Base-by-base conservation (phyloP, 2,797 vertebrate species). In the Trachops cirrhosus region DNA sequence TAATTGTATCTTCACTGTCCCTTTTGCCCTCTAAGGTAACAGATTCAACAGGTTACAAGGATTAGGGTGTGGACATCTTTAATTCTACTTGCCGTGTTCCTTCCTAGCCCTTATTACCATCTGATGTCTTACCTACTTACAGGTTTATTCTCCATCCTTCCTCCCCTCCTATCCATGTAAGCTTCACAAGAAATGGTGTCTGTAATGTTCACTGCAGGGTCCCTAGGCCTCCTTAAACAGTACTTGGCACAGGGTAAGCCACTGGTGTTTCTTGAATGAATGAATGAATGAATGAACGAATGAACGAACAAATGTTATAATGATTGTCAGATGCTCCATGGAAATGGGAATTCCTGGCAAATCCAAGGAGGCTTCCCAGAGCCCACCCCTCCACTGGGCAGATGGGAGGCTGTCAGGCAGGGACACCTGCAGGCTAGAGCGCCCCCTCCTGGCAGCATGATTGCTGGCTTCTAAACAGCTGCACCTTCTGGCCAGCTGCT, bases 31-130 rank as follows among this genome's bases (percentile, higher is more conserved):
- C 37, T 39, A 37, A 64, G 24, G 22, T 44, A 39, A 44, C 68
- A n/a, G 21, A 52, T 22, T 67, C 37, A 21, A 14, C 67, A 22
- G 71, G 11, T 68, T 67, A 6, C 48, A 39, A 73, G 86, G 44
- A 57, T 21, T 34, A 39, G 46, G 14, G 19, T 11, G 4, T 44
- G 71, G 39, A 21, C 19, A 3, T 59, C 22, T 59, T 59, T 54
- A 18, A 67, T 5, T 21, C 34, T 12, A 11, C 67, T 15, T 6
- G 4, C 57, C 6, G 0, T 2, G 10, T 29, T 48, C 46, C 67
- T 70, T 73, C 50, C 6, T 54, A 34, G 71, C 26, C 39, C 70
- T 48, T 11, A 22, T 21, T 29, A 19, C 67, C 77, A 9, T 34
- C 39, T 32, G 32, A 29, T 4, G 7, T 50, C 48, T 46, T 37